Conservation (phyloP, 2,888 invertebrate species). For the Adela reaumurella region DNA sequence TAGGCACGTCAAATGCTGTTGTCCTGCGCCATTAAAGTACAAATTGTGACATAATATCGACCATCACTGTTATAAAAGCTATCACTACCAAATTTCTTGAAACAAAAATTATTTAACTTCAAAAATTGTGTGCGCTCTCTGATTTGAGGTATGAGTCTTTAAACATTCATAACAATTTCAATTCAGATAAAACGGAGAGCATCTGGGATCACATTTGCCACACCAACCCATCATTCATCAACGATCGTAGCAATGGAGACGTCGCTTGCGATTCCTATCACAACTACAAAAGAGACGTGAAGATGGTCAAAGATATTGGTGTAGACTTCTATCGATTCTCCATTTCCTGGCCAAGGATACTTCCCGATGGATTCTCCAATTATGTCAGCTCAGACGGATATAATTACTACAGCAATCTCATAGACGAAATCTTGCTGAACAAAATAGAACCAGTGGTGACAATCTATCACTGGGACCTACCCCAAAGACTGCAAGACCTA, state of each 20-base stretch:
- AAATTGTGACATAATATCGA: too few species aligned
- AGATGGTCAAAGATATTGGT: constrained; percentile 37
- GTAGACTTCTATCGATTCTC: constrained; percentile 56
- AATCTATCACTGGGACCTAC: constrained; percentile 56
- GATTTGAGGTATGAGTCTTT: too few species aligned
- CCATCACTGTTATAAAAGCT: too few species aligned
- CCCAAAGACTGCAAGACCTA: constrained; percentile 48
- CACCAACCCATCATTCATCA: constrained; percentile 35
- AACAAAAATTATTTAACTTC: too few species aligned
- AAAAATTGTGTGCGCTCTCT: too few species aligned
- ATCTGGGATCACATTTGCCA: constrained; percentile 61
- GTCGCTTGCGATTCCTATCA: constrained; percentile 60
- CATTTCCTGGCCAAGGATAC: constrained; percentile 61
- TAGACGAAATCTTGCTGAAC: constrained; percentile 55
- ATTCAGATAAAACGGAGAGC: constrained; percentile 48
- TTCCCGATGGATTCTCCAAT: constrained; percentile 54
- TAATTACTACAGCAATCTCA: constrained; percentile 61
- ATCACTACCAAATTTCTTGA: too few species aligned
- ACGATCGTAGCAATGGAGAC: constrained; percentile 53
- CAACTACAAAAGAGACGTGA: constrained; percentile 52
- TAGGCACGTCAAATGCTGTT: too few species aligned
- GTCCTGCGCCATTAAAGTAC: too few species aligned
- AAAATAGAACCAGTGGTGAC: constrained; percentile 60
- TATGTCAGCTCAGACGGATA: constrained; percentile 57
- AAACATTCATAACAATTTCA: constrained; percentile 3